Base-by-base conservation (phyloP, 2,797 vertebrate genomes). In the Chaetophractus vellerosus region DNA sequence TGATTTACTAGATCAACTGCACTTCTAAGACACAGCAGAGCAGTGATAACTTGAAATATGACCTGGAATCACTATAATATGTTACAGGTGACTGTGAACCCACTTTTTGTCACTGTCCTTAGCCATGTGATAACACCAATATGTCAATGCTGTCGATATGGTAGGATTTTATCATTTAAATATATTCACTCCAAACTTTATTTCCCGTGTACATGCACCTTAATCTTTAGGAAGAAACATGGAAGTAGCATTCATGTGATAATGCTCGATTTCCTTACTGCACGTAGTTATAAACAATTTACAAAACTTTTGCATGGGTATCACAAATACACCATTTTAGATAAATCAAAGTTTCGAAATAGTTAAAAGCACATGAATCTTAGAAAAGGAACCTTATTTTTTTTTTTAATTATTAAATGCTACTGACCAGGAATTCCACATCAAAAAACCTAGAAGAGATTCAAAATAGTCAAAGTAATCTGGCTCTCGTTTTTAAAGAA, bases 111-210 rank as follows among this genome's bases (percentile, higher is more conserved):
- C 16, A 41, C 24, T 78, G n/a, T 66, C 36, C 45, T 68, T 55
- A 68, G 16, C 28, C 8, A 9, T 16, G 15, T 31, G 91, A 26
- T 57, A 19, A 33, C 6, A 50, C 1, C 76, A 81, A 26, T 69
- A 38, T 41, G 41, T 33, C 33, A 48, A 28, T 23, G 10, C 45
- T 50, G 24, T n/a, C 9, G 33, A 50, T 72, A 16, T 41, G n/a
- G 80, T 93, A 82, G 79, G 41, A 71, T 59, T 93, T 85, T 88
- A 71, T 91, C 83, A 75, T 79, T 94, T 93, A 89, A 92, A 88
- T 68, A 71, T 83, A 80, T 89, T 93, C 57, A 83, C 89, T 87
- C 84, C 26, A 59, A 82, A 78, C 78, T 85, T 90, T 90, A 61
- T 84, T 95, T 83, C 72, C 38, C 63, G 41, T 63, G 85, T 18